Percentiles rank a stretch among this genome's conserved stretches.
These are phyloP conservation scores for Pogonus chalceus DNA, from an alignment of 1,140 invertebrate genomes.

Conservation along the genomic window DNA sequence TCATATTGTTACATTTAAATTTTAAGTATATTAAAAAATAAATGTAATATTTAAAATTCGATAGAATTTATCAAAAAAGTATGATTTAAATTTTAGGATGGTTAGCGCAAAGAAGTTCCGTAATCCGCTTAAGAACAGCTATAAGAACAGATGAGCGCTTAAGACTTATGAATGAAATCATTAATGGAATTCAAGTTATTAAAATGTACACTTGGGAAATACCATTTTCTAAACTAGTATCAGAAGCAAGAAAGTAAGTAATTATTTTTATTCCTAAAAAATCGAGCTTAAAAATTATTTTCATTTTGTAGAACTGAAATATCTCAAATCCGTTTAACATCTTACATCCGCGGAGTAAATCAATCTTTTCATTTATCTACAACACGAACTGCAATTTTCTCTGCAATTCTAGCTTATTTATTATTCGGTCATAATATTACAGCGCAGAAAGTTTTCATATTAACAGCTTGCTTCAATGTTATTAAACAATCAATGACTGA, in stretches of 20 bases:
- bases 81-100: background rate
- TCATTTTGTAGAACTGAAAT: conserved; percentile 46
- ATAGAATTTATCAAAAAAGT: background rate
- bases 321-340: conserved; percentile 49
- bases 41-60: background rate
- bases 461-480: conserved; percentile 57
- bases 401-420: conserved; percentile 61
- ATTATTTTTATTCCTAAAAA: conserved; percentile 40
- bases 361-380: conserved; percentile 58
- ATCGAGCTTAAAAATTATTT: conserved; percentile 42
- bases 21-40: background rate
- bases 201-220: conserved; percentile 91
- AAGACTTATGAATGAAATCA: conserved; percentile 69
- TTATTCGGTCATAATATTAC: conserved; percentile 50
- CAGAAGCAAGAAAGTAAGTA: conserved; percentile 47
- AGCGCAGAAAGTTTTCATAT: conserved; percentile 60
- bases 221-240: conserved; percentile 62
- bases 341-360: conserved; percentile 56
- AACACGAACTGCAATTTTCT: conserved; percentile 63
- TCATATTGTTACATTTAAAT: too few species aligned
- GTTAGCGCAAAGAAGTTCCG: conserved; percentile 10
- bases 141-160: conserved; percentile 61
- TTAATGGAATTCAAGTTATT: conserved; percentile 62
- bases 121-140: conserved; percentile 47
- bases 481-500: conserved; percentile 57